Conservation (phyloP, 1,140 invertebrate genomes). For the Hylaeus volcanicus region DNA sequence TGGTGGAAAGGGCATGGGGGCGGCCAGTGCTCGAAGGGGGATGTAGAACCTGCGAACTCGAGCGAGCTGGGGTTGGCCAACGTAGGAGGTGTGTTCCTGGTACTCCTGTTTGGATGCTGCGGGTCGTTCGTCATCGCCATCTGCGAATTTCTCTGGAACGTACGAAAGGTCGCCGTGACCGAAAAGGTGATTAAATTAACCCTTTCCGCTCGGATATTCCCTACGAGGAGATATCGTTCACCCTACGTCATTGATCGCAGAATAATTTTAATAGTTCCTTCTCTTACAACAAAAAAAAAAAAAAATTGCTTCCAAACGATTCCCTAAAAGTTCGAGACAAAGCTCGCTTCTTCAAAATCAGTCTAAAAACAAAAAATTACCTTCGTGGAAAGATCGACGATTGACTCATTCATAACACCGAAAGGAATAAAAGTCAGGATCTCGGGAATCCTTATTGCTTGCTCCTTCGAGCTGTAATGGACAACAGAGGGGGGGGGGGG, state of each 20-base stretch:
- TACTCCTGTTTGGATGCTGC: conserved; percentile 86
- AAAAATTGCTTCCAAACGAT: too few species aligned
- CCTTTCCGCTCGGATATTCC: too few species aligned
- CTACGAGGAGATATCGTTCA: too few species aligned
- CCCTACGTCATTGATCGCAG: too few species aligned
- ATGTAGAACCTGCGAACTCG: conserved; percentile 44
- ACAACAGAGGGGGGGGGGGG: not conserved
- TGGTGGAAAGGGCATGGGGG: conserved; percentile 89
- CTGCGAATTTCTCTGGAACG: conserved; percentile 91
- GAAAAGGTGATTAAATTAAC: conserved; percentile 83
- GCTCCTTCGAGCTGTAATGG: not conserved
- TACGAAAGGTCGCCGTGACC: conserved; percentile 87
- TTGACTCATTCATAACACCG: too few species aligned
- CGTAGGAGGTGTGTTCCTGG: conserved; percentile 95
- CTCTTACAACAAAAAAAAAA: too few species aligned
- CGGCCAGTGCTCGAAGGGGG: conserved; percentile 63
- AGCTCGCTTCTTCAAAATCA: too few species aligned
- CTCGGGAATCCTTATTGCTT: too few species aligned
- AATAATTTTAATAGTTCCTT: too few species aligned
- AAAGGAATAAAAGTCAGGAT: too few species aligned
- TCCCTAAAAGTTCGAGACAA: too few species aligned
- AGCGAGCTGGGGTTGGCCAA: conserved; percentile 87
- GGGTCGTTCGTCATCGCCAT: conserved; percentile 85
- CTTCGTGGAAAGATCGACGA: not conserved
- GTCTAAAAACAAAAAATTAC: too few species aligned